phyloP scores from a whole-genome alignment of 2,888 invertebrate genomes.

The Alviniconcha strummeri region DNA sequence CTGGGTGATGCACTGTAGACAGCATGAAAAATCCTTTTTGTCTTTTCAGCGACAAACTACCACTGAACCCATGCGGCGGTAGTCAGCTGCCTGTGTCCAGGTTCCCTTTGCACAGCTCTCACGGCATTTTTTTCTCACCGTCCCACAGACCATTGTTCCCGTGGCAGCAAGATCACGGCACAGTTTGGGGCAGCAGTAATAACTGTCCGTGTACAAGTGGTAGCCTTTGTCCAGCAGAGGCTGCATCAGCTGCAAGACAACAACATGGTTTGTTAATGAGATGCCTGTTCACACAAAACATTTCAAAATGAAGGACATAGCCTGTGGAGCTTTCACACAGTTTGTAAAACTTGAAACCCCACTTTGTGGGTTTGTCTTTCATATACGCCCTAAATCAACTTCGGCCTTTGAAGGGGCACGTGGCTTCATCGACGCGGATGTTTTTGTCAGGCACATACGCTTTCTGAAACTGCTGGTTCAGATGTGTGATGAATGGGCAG shows the following conservation, averaged over 20 bases:
- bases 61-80: not conserved
- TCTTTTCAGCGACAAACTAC: not conserved
- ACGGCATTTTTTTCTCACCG: not conserved
- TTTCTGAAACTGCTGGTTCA: too few relatives aligned
- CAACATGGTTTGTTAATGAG: not conserved
- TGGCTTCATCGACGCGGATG: too few relatives aligned
- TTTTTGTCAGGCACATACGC: too few relatives aligned
- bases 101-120: too few relatives aligned
- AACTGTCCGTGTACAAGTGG: not conserved
- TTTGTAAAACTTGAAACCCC: constrained; percentile 3
- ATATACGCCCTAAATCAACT: too few relatives aligned
- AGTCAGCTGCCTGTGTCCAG: not conserved
- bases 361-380: constrained; percentile 13
- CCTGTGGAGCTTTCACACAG: constrained; percentile 7
- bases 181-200: not conserved
- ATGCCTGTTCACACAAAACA: not conserved
- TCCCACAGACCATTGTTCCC: constrained; percentile 16
- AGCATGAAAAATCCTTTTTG: not conserved
- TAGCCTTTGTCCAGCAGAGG: not conserved
- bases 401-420: too few relatives aligned
- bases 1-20: not conserved
- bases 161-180: not conserved
- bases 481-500: too few relatives aligned
- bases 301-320: not conserved
- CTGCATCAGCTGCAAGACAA: not conserved